A percentile compares a stretch with the other conserved stretches of the same genome.
Conservation (phyloP, 2,113 vertebrate species). For the Podarcis cretensis region DNA sequence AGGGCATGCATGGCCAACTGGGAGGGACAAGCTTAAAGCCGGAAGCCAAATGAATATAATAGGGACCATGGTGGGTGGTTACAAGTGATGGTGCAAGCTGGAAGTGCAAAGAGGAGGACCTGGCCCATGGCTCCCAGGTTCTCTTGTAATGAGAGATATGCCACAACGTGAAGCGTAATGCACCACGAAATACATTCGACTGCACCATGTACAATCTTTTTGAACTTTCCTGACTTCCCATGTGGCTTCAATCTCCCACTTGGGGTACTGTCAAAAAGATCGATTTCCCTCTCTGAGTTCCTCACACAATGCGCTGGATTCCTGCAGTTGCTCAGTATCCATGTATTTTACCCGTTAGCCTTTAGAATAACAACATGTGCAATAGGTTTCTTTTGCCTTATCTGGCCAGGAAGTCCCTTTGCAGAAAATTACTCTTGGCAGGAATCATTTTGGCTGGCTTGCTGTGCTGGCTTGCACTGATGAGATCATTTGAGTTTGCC, state of each 20-base stretch:
- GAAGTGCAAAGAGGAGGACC: background rate
- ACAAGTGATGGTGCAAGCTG: background rate
- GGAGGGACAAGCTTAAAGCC: background rate
- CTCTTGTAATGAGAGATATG: background rate
- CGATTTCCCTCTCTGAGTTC: background rate
- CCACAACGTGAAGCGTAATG: background rate
- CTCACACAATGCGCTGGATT: conserved; percentile 13
- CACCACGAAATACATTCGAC: background rate
- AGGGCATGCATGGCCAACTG: background rate
- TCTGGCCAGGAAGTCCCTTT: conserved; percentile 62
- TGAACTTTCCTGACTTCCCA: background rate
- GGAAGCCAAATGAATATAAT: background rate
- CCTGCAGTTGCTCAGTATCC: conserved; percentile 34
- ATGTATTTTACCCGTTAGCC: background rate
- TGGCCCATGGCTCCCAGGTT: background rate
- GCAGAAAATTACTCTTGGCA: conserved; percentile 66
- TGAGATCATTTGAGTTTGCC: conserved; percentile 46
- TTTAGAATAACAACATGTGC: conserved; percentile 38
- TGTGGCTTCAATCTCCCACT: background rate
- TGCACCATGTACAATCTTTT: background rate
- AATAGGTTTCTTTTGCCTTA: conserved; percentile 40
- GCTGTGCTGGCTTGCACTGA: conserved; percentile 16
- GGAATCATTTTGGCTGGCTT: conserved; percentile 31
- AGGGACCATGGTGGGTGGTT: background rate
- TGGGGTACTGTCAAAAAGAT: rapidly evolving